A percentile compares a stretch with the other conserved stretches of the same genome.
Evolutionary conservation across 2,113 vertebrate species (phyloP).

Genomic region (Centropristis striata): DNA sequence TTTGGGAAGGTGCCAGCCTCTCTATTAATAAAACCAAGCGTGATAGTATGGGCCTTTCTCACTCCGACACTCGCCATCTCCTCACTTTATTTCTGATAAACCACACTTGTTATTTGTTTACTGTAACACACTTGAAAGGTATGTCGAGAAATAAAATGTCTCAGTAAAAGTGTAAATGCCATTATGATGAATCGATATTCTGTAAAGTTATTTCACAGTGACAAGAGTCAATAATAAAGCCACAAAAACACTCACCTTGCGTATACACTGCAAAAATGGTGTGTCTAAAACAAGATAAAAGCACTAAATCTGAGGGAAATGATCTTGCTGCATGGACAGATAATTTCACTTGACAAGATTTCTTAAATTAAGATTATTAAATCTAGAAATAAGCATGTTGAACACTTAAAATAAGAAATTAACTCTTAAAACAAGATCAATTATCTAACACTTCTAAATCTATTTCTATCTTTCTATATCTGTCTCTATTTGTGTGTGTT

Average conservation of each 20-base stretch:
- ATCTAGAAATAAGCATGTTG: too few relatives aligned
- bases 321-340: too few relatives aligned
- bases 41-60: conserved; percentile 11
- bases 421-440: too few relatives aligned
- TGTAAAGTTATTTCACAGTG: neutral
- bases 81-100: conserved; percentile 3
- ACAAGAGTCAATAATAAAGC: neutral
- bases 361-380: too few relatives aligned
- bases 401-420: too few relatives aligned
- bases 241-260: neutral
- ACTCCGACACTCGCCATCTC: conserved; percentile 1
- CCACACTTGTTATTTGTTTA: neutral
- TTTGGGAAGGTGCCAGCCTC: conserved; percentile 53
- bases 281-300: too few relatives aligned
- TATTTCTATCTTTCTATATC: neutral
- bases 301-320: too few relatives aligned
- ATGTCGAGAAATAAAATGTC: neutral
- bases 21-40: conserved; percentile 54
- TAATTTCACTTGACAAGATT: too few relatives aligned
- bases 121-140: neutral
- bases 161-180: neutral
- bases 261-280: too few relatives aligned
- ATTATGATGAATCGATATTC: neutral
- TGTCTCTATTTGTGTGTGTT: neutral
- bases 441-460: too few relatives aligned